Base-by-base conservation (phyloP, 2,888 invertebrate genomes). In the Rotaria magnacalcarata region DNA sequence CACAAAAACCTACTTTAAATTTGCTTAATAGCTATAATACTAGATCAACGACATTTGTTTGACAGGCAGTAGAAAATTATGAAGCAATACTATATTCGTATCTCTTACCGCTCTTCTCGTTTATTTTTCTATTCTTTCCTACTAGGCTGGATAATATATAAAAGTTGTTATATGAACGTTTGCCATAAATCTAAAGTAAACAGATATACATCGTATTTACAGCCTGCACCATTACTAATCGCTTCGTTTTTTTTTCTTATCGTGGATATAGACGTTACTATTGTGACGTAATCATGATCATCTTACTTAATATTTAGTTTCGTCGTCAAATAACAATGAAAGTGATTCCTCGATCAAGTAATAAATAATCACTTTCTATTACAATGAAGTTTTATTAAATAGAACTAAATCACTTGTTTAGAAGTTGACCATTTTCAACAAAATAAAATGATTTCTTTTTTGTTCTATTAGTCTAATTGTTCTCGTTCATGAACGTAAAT, bases 161-260 rank as follows among this genome's bases (percentile, higher is more conserved):
- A 67, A 67, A 67, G 67, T 67, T 67, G 67, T 14, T 67, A 16
- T 16, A 41, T 67, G 34, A 34, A 2, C 67, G 67, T 34, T 67
- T 67, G 67, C 34, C 67, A 67, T 67, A 67, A 67, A 34, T 67
- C 67, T 34, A 67, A 67, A 67, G 67, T 41, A 67, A 67, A 67
- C 19, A 67, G 34, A 67, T 67, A 34, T 34, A 67, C 27, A 34
- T 34, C 11, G 34, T 67, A 67, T 67, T 41, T 34, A 19, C 34
- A 67, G 67, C 67, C 67, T 67, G 27, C 34, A 67, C 67, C 27
- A 67, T 27, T 34, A 67, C 34, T 67, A 67, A 67, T 67, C 67
- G 27, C 67, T 67, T 67, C 67, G 34, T 67, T 67, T 34, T 34
- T n/a, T 34, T 56, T 19, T 67, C 19, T 67, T 34, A 67, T 41